A percentile compares a stretch with the other conserved stretches of the same genome.
Conservation (phyloP, 2,113 vertebrate species). For the Sciurus niger region DNA sequence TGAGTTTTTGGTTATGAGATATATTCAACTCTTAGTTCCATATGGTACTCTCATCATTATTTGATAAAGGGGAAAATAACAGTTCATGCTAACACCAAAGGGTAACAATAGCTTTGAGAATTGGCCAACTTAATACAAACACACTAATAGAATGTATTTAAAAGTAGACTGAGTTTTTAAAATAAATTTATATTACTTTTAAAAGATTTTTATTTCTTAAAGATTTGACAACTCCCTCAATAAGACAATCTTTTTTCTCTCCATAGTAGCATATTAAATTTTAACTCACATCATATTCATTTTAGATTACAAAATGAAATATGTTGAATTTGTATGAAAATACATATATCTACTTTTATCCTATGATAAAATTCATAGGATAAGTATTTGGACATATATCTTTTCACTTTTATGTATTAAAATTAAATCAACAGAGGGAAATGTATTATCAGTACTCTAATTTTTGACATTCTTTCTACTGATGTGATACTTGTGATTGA, state of each 20-base stretch:
- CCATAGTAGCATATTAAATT: not conserved
- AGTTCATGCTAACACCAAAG: not conserved
- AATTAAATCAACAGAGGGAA: not conserved
- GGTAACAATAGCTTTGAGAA: conserved; percentile 8
- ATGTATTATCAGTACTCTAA: not conserved
- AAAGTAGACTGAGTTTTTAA: not conserved
- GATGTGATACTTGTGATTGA: not conserved
- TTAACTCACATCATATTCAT: not conserved
- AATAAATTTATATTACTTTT: not conserved
- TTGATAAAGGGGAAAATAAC: conserved; percentile 39
- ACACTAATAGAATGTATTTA: not conserved
- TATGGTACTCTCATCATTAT: conserved; percentile 71
- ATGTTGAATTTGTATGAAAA: not conserved
- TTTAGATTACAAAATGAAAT: not conserved
- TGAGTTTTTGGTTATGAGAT: conserved; percentile 64
- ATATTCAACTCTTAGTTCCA: conserved; percentile 76
- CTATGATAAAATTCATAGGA: not conserved
- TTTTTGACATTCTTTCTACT: not conserved
- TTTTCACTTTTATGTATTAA: not conserved
- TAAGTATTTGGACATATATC: not conserved
- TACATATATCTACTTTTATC: not conserved
- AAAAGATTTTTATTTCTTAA: not conserved
- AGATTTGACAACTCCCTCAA: not conserved
- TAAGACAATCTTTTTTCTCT: not conserved
- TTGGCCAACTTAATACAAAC: not conserved